A percentile compares a stretch with the other conserved stretches of the same genome.
phyloP scores from a whole-genome alignment of 2,888 invertebrate genomes.

The Flabesymbios commensalis region DNA sequence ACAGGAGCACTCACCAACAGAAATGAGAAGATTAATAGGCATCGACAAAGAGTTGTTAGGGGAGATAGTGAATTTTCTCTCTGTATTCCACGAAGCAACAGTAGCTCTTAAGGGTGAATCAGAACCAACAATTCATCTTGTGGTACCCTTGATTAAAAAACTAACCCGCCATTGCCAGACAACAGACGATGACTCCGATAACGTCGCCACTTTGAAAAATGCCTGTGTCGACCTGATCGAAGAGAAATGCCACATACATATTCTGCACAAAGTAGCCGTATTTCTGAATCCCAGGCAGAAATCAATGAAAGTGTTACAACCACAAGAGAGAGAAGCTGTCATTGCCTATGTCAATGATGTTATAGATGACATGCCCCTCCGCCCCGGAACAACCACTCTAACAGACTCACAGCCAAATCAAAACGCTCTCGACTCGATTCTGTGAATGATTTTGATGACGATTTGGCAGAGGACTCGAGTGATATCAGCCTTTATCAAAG shows the following conservation, averaged over 20 bases:
- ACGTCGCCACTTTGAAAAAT: background rate
- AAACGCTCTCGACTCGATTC: no score
- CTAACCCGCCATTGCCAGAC: background rate
- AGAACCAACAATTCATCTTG: background rate
- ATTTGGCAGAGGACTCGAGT: background rate
- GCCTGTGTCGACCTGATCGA: background rate
- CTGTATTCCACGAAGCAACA: background rate
- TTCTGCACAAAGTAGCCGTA: slow-evolving; percentile 2
- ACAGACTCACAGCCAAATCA: no score
- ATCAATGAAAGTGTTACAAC: background rate
- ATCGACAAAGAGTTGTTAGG: background rate
- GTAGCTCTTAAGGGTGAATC: background rate
- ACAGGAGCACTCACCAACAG: background rate
- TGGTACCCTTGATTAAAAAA: background rate
- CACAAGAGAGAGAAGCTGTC: background rate
- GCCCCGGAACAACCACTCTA: no score
- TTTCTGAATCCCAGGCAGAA: slow-evolving; percentile 6
- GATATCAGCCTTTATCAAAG: background rate
- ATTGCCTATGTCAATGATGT: background rate
- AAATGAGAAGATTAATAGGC: background rate
- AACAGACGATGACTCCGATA: background rate
- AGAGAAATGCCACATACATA: background rate
- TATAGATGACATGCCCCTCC: background rate
- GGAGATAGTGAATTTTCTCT: background rate
- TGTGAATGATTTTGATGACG: slow-evolving; percentile 2